Percentiles rank a stretch among this genome's conserved stretches.
These are phyloP conservation scores for Lutjanus erythropterus DNA, from an alignment of 2,113 vertebrate species.

Conservation along the genomic window DNA sequence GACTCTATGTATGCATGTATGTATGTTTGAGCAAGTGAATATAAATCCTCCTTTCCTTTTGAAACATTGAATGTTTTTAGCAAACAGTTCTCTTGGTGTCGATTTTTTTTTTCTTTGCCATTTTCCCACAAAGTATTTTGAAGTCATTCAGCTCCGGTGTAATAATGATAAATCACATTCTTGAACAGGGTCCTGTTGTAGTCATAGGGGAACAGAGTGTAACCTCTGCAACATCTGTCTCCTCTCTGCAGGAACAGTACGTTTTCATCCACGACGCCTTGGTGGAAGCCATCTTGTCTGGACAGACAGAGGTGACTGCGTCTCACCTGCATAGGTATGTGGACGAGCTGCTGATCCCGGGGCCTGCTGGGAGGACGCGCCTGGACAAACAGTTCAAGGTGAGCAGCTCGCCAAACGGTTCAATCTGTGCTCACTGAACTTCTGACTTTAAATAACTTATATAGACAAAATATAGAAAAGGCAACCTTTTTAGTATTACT, in stretches of 20 bases:
- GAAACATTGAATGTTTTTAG: too few species aligned
- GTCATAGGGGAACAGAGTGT: neutral
- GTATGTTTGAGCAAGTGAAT: too few species aligned
- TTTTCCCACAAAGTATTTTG: neutral
- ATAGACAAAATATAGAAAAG: too few species aligned
- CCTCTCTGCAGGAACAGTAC: constrained; percentile 91
- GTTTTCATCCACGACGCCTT: constrained; percentile 95
- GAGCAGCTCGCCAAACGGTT: constrained; percentile 27
- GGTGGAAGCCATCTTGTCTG: constrained; percentile 92
- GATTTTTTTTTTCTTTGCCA: neutral
- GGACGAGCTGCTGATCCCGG: constrained; percentile 91
- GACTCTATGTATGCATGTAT: too few species aligned
- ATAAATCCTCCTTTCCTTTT: too few species aligned
- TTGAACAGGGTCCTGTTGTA: neutral
- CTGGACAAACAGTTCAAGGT: constrained; percentile 97
- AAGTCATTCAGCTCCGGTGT: neutral
- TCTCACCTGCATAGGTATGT: constrained; percentile 91
- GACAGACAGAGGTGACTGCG: constrained; percentile 91
- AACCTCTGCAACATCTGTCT: neutral
- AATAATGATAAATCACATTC: neutral
- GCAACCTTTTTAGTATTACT: too few species aligned
- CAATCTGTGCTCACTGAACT: neutral
- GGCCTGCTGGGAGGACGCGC: constrained; percentile 88
- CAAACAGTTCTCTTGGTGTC: neutral
- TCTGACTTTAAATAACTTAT: too few species aligned